phyloP scores from a whole-genome alignment of 2,797 vertebrate genomes.

The Buceros bicornis region DNA sequence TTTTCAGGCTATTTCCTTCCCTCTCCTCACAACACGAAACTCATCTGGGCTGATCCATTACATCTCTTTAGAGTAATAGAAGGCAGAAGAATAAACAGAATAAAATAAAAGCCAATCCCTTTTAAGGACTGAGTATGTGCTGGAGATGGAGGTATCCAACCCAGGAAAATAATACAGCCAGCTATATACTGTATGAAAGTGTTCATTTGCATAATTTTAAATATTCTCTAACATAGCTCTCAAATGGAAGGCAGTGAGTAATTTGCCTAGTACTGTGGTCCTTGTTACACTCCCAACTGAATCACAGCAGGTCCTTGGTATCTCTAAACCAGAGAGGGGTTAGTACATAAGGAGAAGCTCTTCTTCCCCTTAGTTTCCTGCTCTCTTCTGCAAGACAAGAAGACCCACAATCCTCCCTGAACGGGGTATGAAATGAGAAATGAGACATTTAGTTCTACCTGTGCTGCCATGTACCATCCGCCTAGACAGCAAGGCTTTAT shows the following conservation, averaged over 20 bases:
- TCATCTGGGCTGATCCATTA: slow-evolving; percentile 54
- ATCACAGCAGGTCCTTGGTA: slow-evolving; percentile 54
- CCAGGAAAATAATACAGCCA: slow-evolving; percentile 60
- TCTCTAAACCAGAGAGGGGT: slow-evolving; percentile 52
- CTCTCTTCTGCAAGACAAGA: not conserved
- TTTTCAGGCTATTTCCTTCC: slow-evolving; percentile 46
- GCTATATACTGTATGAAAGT: slow-evolving; percentile 45
- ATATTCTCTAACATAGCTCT: slow-evolving; percentile 70
- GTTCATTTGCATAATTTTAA: slow-evolving; percentile 74
- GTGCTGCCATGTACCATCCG: not conserved
- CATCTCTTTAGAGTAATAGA: slow-evolving; percentile 53
- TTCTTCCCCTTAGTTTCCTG: not conserved
- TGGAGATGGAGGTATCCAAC: slow-evolving; percentile 42
- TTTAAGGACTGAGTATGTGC: slow-evolving; percentile 56
- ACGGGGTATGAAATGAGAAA: not conserved
- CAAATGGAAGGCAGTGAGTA: slow-evolving; percentile 68
- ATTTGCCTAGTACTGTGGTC: slow-evolving; percentile 32
- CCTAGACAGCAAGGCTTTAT: slow-evolving; percentile 1
- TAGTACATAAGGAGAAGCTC: slow-evolving; percentile 1
- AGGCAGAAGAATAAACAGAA: slow-evolving; percentile 30
- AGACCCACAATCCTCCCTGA: not conserved
- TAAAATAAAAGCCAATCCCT: slow-evolving; percentile 11
- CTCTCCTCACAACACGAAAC: slow-evolving; percentile 47
- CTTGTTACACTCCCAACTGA: slow-evolving; percentile 50
- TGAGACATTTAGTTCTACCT: not conserved